phyloP scores from a whole-genome alignment of 2,888 invertebrate genomes.

The Dermolepida albohirtum region DNA sequence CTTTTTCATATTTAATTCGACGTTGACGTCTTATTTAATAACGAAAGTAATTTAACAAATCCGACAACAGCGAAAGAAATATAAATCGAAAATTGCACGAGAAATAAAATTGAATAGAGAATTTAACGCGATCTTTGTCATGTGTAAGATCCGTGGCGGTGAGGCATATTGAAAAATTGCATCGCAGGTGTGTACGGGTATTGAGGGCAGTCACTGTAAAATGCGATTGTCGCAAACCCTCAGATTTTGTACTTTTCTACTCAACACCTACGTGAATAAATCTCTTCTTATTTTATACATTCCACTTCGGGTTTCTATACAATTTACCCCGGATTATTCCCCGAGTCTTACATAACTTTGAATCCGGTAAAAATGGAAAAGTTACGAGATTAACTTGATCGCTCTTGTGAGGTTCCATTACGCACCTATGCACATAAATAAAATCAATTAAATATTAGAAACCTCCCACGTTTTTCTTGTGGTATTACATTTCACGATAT shows the following conservation, averaged over 20 bases:
- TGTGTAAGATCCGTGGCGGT: conserved; percentile 27
- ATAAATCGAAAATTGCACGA: background rate
- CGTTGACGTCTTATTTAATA: too few relatives aligned
- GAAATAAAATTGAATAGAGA: conserved; percentile 24
- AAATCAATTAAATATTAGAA: conserved; percentile 27
- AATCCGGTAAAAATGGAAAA: conserved; percentile 33
- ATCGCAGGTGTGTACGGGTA: conserved; percentile 53
- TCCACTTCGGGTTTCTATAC: conserved; percentile 40
- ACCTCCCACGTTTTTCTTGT: conserved; percentile 1
- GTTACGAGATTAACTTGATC: conserved; percentile 32
- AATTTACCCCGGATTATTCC: conserved; percentile 30
- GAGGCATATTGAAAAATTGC: conserved; percentile 44
- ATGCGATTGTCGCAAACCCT: conserved; percentile 56
- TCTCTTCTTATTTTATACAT: conserved; percentile 49
- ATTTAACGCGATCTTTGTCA: conserved; percentile 29
- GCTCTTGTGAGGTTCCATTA: conserved; percentile 9
- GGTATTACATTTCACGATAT: too few relatives aligned
- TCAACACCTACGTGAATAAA: conserved; percentile 53
- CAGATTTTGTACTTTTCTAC: conserved; percentile 56
- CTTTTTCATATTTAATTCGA: too few relatives aligned
- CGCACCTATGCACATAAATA: conserved; percentile 19
- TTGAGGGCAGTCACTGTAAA: conserved; percentile 55
- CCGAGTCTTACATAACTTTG: conserved; percentile 32
- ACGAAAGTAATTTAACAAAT: background rate
- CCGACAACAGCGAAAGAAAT: background rate